Percentiles rank a stretch among this genome's conserved stretches.
These are phyloP conservation scores for Apogon talboti DNA, from an alignment of 2,797 vertebrate species.

Conservation along the genomic window DNA sequence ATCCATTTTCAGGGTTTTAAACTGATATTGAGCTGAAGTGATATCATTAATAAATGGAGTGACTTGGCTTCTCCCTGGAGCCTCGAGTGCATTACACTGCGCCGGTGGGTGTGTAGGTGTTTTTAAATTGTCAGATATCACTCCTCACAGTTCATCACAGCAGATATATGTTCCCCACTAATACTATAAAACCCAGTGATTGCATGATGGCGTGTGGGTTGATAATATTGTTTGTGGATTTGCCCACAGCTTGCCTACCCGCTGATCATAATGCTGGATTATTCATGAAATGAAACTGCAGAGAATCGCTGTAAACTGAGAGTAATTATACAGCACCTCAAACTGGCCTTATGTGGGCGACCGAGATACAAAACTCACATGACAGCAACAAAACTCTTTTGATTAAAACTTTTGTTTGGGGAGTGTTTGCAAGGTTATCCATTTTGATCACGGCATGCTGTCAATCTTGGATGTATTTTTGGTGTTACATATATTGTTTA, in stretches of 20 bases:
- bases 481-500: constrained; percentile 3
- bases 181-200: constrained; percentile 58
- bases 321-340: constrained; percentile 67
- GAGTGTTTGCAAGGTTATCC: constrained; percentile 14
- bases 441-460: constrained; percentile 19
- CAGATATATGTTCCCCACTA: constrained; percentile 45
- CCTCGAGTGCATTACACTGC: constrained; percentile 39
- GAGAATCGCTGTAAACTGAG: constrained; percentile 64
- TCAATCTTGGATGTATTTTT: constrained; percentile 1
- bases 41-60: constrained; percentile 65
- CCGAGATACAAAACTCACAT: constrained; percentile 50
- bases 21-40: constrained; percentile 62
- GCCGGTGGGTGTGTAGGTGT: constrained; percentile 56
- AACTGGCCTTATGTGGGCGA: constrained; percentile 65
- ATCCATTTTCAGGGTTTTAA: constrained; percentile 64
- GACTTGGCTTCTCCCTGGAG: constrained; percentile 60
- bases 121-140: constrained; percentile 62
- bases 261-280: constrained; percentile 65
- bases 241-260: constrained; percentile 61
- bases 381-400: constrained; percentile 46
- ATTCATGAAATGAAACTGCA: constrained; percentile 68
- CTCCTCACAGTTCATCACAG: constrained; percentile 57
- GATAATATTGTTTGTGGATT: constrained; percentile 71
- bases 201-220: constrained; percentile 70
- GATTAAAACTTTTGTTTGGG: constrained; percentile 43